Conservation (phyloP, 1,140 invertebrate genomes). For the Schlechtendalia chinensis region DNA sequence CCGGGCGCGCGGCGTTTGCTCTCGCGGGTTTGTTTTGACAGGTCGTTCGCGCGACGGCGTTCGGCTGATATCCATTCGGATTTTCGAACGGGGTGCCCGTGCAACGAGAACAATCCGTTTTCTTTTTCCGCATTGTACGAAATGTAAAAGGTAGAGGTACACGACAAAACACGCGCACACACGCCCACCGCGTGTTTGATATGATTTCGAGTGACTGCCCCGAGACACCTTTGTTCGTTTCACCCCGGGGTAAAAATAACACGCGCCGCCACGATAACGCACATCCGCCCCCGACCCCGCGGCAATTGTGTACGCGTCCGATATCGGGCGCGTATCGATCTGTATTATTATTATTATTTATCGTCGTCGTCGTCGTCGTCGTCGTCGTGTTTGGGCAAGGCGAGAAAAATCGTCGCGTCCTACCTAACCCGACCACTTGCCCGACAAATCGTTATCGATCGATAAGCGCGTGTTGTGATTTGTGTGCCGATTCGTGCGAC, state of each 20-base stretch:
- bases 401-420: background rate
- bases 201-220: slow-evolving; percentile 35
- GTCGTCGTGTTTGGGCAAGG: background rate
- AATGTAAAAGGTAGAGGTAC: no score
- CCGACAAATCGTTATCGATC: slow-evolving; percentile 3
- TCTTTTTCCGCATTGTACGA: background rate
- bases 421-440: background rate
- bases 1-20: background rate
- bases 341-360: slow-evolving; percentile 15
- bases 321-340: slow-evolving; percentile 13
- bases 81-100: background rate
- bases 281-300: background rate
- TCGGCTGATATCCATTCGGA: slow-evolving; percentile 8
- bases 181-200: background rate
- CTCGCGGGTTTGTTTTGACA: slow-evolving; percentile 46
- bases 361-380: no score
- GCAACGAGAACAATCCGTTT: slow-evolving; percentile 39
- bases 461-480: background rate
- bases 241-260: slow-evolving; percentile 29
- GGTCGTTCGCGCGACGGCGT: slow-evolving; percentile 7
- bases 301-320: slow-evolving; percentile 11
- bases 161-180: background rate
- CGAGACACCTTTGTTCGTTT: slow-evolving; percentile 26
- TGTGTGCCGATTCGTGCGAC: background rate
- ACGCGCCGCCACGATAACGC: slow-evolving; percentile 28